These are phyloP conservation scores for Hecatera dysodea DNA, from an alignment of 2,888 invertebrate species.

Conservation along the genomic window DNA sequence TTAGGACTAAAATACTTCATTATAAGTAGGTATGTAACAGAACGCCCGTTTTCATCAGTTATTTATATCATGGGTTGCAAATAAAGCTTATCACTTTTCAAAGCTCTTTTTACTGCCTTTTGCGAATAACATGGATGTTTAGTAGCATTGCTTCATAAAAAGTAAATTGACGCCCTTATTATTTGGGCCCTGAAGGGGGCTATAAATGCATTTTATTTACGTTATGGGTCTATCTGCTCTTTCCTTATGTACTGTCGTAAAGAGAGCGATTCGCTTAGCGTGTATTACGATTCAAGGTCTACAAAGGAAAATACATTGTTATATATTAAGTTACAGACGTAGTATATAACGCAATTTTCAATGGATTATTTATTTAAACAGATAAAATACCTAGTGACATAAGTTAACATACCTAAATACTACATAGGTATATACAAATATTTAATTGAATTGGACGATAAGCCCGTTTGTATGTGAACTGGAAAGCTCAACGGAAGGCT, in stretches of 20 bases:
- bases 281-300: slow-evolving; percentile 15
- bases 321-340: neutral
- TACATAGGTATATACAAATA: too few relatives aligned
- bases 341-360: neutral
- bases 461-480: too few relatives aligned
- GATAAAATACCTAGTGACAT: too few relatives aligned
- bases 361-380: too few relatives aligned
- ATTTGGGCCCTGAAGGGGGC: slow-evolving; percentile 39
- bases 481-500: too few relatives aligned
- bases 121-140: slow-evolving; percentile 42
- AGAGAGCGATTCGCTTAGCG: slow-evolving; percentile 22
- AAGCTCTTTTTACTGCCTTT: slow-evolving; percentile 34
- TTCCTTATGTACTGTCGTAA: slow-evolving; percentile 38
- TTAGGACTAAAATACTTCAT: neutral
- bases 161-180: slow-evolving; percentile 59
- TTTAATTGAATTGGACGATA: too few relatives aligned
- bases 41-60: neutral
- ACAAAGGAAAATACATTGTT: slow-evolving; percentile 16
- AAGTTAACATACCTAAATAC: too few relatives aligned
- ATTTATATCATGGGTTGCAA: neutral
- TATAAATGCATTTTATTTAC: slow-evolving; percentile 59
- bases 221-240: slow-evolving; percentile 34
- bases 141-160: slow-evolving; percentile 56
- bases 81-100: slow-evolving; percentile 37
- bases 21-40: neutral